phyloP scores from a whole-genome alignment of 2,797 vertebrate species.

The Morus bassanus region DNA sequence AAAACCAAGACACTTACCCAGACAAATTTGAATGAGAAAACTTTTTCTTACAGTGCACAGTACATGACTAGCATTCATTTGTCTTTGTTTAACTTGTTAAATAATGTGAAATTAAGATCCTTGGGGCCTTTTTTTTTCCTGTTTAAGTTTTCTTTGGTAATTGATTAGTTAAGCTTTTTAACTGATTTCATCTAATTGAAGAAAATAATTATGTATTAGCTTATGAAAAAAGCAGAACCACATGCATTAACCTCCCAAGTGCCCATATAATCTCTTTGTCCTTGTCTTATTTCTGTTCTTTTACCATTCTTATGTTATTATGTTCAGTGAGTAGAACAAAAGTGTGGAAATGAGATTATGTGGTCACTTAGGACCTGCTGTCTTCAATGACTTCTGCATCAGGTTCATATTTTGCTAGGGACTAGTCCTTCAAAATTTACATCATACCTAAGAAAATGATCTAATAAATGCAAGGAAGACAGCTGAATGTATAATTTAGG shows the following conservation, averaged over 20 bases:
- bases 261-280: not conserved
- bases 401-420: not conserved
- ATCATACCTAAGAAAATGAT: not conserved
- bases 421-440: not conserved
- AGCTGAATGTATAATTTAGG: not conserved
- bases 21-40: not conserved
- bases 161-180: constrained; percentile 20
- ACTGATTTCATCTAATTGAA: constrained; percentile 27
- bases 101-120: not conserved
- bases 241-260: not conserved
- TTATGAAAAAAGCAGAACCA: not conserved
- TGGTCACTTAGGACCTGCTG: not conserved
- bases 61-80: not conserved
- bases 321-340: not conserved
- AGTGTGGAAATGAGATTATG: not conserved
- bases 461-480: not conserved
- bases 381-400: not conserved
- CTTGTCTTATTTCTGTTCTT: not conserved
- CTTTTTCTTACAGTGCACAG: not conserved
- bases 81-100: not conserved
- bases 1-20: not conserved
- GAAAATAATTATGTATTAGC: not conserved
- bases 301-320: not conserved
- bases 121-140: not conserved
- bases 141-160: not conserved